Evolutionary conservation across 2,797 vertebrate genomes (phyloP).

Genomic region (Peromyscus eremicus): DNA sequence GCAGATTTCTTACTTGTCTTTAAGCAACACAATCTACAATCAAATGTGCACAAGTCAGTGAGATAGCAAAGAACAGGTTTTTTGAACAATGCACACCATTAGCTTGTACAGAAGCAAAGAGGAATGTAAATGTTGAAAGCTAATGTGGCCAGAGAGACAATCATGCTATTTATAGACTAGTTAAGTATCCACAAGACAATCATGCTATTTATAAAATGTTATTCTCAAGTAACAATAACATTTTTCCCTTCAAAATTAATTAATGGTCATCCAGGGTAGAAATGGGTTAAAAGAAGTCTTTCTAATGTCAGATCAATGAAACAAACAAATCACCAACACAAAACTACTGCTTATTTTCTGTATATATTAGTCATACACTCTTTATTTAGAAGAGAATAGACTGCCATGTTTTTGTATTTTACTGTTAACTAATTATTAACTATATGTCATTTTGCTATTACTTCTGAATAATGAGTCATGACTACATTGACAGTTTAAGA

Average conservation of each 20-base stretch:
- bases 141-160: background rate
- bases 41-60: background rate
- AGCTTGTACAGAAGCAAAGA: background rate
- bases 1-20: background rate
- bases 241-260: background rate
- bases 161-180: no score
- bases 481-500: constrained; percentile 15
- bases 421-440: background rate
- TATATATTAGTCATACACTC: background rate
- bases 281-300: background rate
- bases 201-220: background rate
- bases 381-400: background rate
- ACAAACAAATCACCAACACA: background rate
- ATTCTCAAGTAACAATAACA: background rate
- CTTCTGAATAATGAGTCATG: background rate
- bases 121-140: background rate
- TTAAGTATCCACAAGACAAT: background rate
- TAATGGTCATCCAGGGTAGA: background rate
- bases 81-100: background rate
- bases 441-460: background rate
- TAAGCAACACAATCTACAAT: background rate
- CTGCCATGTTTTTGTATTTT: background rate
- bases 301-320: background rate
- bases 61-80: background rate
- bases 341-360: background rate